phyloP scores from a whole-genome alignment of 1,140 invertebrate genomes.

The Panagrolaimus sp. region DNA sequence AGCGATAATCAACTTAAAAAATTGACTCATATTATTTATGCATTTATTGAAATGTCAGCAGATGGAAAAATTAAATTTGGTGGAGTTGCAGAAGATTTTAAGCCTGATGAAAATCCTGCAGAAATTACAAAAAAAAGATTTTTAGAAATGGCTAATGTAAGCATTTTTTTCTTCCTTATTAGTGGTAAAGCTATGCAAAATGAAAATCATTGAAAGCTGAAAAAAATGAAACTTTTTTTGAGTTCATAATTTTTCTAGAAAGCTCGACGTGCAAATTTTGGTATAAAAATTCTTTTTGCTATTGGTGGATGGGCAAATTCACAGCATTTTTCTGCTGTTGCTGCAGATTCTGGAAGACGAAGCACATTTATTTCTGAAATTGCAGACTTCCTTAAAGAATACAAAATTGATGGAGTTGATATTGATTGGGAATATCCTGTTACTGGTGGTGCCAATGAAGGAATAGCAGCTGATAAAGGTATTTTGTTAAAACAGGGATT shows the following conservation, averaged over 20 bases:
- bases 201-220: no score
- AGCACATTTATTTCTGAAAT: slow-evolving; percentile 29
- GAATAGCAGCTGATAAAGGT: slow-evolving; percentile 10
- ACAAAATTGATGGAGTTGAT: slow-evolving; percentile 34
- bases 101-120: slow-evolving; percentile 11
- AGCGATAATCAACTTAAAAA: slow-evolving; percentile 26
- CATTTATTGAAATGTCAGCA: slow-evolving; percentile 31
- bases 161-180: no score
- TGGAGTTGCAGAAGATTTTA: slow-evolving; percentile 14
- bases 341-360: slow-evolving; percentile 22
- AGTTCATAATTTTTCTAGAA: neutral
- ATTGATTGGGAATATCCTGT: slow-evolving; percentile 69
- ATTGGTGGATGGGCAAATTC: slow-evolving; percentile 49
- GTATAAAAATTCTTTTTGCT: slow-evolving; percentile 39
- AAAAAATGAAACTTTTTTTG: no score
- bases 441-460: slow-evolving; percentile 64
- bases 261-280: slow-evolving; percentile 14
- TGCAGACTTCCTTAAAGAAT: slow-evolving; percentile 16
- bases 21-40: slow-evolving; percentile 39
- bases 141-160: slow-evolving; percentile 3
- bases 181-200: no score
- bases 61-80: slow-evolving; percentile 21
- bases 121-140: slow-evolving; percentile 10
- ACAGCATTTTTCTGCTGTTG: slow-evolving; percentile 34
- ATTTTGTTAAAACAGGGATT: slow-evolving; percentile 12